Evolutionary conservation across 2,888 invertebrate genomes (phyloP).

Genomic region (Diploptera punctata): DNA sequence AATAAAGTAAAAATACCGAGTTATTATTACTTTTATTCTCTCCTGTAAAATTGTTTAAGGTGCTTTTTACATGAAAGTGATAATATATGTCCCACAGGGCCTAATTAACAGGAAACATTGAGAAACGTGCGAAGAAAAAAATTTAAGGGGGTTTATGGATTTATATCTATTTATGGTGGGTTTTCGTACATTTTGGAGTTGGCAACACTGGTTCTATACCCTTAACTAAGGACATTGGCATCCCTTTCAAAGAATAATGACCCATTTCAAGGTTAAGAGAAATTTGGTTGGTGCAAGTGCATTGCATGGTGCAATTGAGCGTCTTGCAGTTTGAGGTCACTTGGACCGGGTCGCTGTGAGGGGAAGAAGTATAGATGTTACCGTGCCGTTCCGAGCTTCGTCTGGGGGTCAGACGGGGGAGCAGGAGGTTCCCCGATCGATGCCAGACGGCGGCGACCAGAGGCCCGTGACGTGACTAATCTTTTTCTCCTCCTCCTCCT

Average conservation of each 20-base stretch:
- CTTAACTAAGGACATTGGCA: no score
- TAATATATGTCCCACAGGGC: no score
- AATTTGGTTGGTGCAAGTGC: slow-evolving; percentile 23
- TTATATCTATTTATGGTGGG: no score
- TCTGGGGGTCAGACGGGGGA: slow-evolving; percentile 23
- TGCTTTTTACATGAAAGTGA: no score
- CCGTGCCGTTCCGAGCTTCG: slow-evolving; percentile 22
- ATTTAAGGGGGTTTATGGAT: no score
- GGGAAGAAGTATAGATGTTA: background rate
- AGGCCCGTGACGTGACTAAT: slow-evolving; percentile 27
- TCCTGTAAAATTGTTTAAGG: no score
- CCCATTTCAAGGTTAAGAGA: slow-evolving; percentile 23
- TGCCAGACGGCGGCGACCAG: slow-evolving; percentile 26
- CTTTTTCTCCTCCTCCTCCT: background rate
- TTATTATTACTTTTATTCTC: no score
- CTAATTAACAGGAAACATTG: no score
- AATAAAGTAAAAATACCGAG: no score
- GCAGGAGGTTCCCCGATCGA: slow-evolving; percentile 28
- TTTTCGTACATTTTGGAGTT: no score
- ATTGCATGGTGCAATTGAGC: background rate
- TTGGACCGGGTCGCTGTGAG: background rate
- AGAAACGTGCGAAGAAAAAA: no score
- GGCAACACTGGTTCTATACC: no score
- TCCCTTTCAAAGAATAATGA: slow-evolving; percentile 15
- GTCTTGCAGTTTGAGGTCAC: slow-evolving; percentile 24